phyloP scores from a whole-genome alignment of 2,888 invertebrate genomes.

The Chloroclysta siterata region DNA sequence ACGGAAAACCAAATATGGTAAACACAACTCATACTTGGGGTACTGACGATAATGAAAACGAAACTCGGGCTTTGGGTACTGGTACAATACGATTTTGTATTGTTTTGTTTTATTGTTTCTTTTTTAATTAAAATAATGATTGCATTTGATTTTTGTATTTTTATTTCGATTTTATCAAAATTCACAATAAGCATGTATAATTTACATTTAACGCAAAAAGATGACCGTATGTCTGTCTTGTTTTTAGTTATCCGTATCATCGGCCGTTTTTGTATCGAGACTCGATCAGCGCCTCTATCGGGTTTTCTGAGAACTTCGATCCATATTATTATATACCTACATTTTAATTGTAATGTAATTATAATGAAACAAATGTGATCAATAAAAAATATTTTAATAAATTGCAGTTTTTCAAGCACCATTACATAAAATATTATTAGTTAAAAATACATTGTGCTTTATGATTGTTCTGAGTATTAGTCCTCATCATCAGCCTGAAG shows the following conservation, averaged over 20 bases:
- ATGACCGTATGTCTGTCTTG: no score
- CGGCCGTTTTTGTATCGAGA: no score
- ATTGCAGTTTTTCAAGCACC: slow-evolving; percentile 11
- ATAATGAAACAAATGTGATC: slow-evolving; percentile 33
- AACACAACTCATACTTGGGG: no score
- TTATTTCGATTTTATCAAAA: neutral
- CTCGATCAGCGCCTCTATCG: no score
- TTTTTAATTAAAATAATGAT: neutral
- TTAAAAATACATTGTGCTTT: neutral
- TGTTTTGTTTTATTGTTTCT: slow-evolving; percentile 9
- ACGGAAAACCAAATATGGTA: no score
- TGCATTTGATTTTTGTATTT: neutral
- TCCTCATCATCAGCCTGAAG: no score
- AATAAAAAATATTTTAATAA: slow-evolving; percentile 21
- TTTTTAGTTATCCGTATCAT: no score
- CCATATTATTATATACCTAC: no score
- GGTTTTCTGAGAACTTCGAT: no score
- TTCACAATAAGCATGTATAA: neutral
- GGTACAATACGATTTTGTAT: slow-evolving; percentile 6
- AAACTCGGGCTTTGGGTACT: no score
- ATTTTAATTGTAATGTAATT: slow-evolving; percentile 17
- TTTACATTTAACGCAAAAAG: neutral
- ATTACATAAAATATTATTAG: slow-evolving; percentile 6
- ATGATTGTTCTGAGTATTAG: neutral
- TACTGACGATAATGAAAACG: no score